Conservation (phyloP, 2,113 vertebrate species). For the Mionectes macconnelli region DNA sequence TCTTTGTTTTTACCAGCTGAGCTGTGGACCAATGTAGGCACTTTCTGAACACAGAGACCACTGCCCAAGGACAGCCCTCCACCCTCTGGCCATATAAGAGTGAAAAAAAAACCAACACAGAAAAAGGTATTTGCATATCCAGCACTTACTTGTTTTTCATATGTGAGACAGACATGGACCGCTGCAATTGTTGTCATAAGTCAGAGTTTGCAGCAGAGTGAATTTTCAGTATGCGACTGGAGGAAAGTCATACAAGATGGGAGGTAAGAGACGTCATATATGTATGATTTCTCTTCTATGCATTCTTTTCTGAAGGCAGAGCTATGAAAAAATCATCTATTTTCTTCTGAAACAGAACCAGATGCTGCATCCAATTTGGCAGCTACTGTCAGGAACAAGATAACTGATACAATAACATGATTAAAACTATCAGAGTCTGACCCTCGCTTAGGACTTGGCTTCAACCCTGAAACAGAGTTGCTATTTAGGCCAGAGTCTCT, state of each 20-base stretch:
- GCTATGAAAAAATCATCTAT: background rate
- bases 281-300: background rate
- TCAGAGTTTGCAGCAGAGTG: background rate
- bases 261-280: background rate
- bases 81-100: background rate
- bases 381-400: background rate
- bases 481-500: background rate
- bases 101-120: background rate
- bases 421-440: background rate
- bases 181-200: background rate
- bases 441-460: background rate
- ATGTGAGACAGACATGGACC: background rate
- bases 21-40: background rate
- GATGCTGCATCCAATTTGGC: background rate
- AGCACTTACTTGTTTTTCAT: background rate
- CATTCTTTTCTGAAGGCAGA: background rate
- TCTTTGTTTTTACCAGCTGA: background rate
- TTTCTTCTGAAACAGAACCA: background rate
- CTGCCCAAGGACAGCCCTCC: background rate
- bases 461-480: background rate
- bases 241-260: background rate
- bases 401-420: background rate
- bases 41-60: background rate
- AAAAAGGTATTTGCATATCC: background rate
- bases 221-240: background rate